phyloP scores from a whole-genome alignment of 37 sponge, comb jelly and placozoan genomes.

The Diacarnus erythraeanus region DNA sequence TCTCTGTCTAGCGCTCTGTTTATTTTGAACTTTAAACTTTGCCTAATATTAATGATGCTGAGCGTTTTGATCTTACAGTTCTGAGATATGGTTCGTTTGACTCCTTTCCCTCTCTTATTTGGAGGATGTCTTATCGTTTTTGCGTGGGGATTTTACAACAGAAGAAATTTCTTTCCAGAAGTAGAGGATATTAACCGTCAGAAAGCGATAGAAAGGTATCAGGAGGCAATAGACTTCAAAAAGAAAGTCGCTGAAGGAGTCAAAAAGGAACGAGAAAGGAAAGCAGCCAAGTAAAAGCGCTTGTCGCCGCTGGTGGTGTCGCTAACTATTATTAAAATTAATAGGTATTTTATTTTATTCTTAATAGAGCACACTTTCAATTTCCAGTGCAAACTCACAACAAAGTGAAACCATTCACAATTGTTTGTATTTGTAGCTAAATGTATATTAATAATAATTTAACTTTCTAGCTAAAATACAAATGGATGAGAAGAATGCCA shows the following conservation, averaged over 20 bases:
- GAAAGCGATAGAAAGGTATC: conserved; percentile 18
- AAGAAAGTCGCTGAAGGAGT: conserved; percentile 45
- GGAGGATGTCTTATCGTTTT: conserved; percentile 40
- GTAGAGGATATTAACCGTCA: conserved; percentile 10
- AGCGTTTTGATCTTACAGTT: too few relatives aligned
- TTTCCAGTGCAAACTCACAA: too few relatives aligned
- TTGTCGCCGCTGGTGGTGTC: too few relatives aligned
- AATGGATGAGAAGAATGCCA: too few relatives aligned
- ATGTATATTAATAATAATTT: too few relatives aligned
- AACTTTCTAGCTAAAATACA: too few relatives aligned
- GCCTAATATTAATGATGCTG: too few relatives aligned
- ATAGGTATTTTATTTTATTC: too few relatives aligned
- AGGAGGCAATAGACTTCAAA: conserved; percentile 31
- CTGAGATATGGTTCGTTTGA: conserved; percentile 22
- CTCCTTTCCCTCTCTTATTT: conserved; percentile 59
- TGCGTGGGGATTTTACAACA: conserved; percentile 33
- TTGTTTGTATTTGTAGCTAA: too few relatives aligned
- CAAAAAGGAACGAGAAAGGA: conserved; percentile 19
- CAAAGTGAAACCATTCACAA: too few relatives aligned
- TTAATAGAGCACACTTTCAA: too few relatives aligned
- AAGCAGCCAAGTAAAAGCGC: background rate
- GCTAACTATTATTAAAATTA: too few relatives aligned
- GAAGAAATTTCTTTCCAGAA: conserved; percentile 39
- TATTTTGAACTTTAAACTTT: background rate
- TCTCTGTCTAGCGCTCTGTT: background rate